Evolutionary conservation across 2,888 invertebrate genomes (phyloP), one percentile per base, ranked within the genome.

Genomic region (Spodoptera picta): DNA sequence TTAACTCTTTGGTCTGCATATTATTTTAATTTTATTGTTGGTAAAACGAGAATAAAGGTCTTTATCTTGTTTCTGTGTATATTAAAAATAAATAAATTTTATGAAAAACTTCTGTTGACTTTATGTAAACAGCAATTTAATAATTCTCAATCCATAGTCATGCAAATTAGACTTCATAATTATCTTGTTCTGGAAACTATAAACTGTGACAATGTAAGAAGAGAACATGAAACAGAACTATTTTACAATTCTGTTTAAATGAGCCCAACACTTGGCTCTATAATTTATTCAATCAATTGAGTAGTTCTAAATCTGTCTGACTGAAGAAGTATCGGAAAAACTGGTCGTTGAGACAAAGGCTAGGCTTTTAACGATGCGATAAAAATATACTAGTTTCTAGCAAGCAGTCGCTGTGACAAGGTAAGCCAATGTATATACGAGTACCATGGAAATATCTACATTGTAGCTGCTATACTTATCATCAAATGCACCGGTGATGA

Each of bases 291-390:
- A 71, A 71, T 69, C 61, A 67, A 64, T 66, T 57, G 61, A 12
- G 65, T 68, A 65, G 61, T 49, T 73, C 61, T 60, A 71, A 75
- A 75, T 65, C 66, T 56, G 60, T 44, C 19, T 4, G 11, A 41
- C 56, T 49, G 23, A 50, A 61, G 60, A 36, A 69, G 55, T 42
- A 10, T 50, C 47, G 46, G 52, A 56, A 73, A 65, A 66, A 60
- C 58, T 43, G 51, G 23, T 19, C 52, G 64, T 46, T 52, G n/a
- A 65, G 61, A 36, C 45, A 57, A 52, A 63, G 68, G 75, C 77
- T 54, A 63, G 68, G 75, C 77, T 80, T 79, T 79, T 69, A 79
- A 77, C 70, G 71, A 57, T 46, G 42, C 59, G 55, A 70, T 77
- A 73, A 66, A 81, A 77, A 80, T 81, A 73, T 55, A 56, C 44